A percentile compares a stretch with the other conserved stretches of the same genome.
These are phyloP conservation scores for Austrolebias charrua DNA, from an alignment of 2,797 vertebrate genomes.

Conservation along the genomic window DNA sequence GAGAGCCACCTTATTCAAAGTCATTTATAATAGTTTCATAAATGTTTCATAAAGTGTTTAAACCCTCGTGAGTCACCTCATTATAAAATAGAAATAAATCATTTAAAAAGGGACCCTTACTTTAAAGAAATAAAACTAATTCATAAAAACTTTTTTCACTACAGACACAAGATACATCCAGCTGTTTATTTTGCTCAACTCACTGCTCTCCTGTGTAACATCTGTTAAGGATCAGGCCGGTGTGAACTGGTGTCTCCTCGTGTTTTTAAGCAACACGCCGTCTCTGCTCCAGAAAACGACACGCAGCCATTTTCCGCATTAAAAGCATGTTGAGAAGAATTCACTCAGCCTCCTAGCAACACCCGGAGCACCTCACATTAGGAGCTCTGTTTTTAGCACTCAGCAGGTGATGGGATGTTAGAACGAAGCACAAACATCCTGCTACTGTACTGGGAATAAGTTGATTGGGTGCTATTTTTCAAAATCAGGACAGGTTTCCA, in stretches of 20 bases:
- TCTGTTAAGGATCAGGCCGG: conserved; percentile 13
- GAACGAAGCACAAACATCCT: conserved; percentile 46
- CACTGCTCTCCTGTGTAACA: not conserved
- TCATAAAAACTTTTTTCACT: no score
- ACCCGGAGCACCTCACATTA: conserved; percentile 53
- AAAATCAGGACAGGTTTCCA: conserved; percentile 52
- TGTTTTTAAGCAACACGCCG: conserved; percentile 16
- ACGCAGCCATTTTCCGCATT: conserved; percentile 41
- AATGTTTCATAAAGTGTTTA: no score
- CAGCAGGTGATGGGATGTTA: conserved; percentile 42
- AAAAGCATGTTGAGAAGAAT: conserved; percentile 51
- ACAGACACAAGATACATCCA: no score
- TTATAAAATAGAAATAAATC: no score
- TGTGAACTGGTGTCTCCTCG: conserved; percentile 18
- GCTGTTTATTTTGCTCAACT: not conserved
- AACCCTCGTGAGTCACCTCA: no score
- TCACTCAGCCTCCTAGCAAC: conserved; percentile 77
- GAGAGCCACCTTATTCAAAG: no score
- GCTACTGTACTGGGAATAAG: conserved; percentile 37
- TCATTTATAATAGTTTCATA: no score
- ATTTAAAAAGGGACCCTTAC: no score
- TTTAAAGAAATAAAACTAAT: no score
- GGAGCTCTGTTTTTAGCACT: conserved; percentile 37
- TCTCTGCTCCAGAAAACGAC: conserved; percentile 24
- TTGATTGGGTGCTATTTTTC: conserved; percentile 50